A percentile compares a stretch with the other conserved stretches of the same genome.
These are phyloP conservation scores for Sebastes steindachneri DNA, from an alignment of 2,797 vertebrate species.

Conservation along the genomic window DNA sequence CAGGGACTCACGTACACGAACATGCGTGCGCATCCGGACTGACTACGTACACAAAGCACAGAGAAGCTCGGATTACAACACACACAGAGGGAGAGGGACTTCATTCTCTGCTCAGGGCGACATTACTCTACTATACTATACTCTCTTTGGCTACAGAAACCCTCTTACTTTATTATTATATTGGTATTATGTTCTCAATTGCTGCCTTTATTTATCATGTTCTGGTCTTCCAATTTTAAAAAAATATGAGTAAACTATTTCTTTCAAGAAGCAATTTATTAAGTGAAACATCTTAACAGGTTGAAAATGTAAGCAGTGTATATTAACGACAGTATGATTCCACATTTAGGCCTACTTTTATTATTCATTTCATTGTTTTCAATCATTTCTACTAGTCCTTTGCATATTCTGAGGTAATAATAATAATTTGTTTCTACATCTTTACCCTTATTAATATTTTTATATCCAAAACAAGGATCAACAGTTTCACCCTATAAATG, in stretches of 20 bases:
- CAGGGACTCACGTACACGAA: too few relatives aligned
- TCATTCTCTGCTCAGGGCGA: too few relatives aligned
- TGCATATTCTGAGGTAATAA: not conserved
- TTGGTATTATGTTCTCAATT: not conserved
- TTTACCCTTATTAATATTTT: not conserved
- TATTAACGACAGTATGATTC: not conserved
- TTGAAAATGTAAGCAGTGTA: not conserved
- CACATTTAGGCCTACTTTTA: not conserved
- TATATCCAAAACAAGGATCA: not conserved
- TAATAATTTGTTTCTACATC: constrained; percentile 4
- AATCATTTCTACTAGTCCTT: not conserved
- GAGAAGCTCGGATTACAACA: too few relatives aligned
- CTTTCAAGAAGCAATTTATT: not conserved
- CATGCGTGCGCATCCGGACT: too few relatives aligned
- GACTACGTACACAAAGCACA: too few relatives aligned
- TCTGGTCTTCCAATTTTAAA: not conserved
- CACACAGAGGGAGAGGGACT: too few relatives aligned
- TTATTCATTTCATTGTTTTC: not conserved
- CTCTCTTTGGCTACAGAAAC: not conserved
- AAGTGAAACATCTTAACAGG: not conserved
- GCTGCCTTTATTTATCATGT: not conserved
- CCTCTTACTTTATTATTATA: not conserved
- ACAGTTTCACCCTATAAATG: constrained; percentile 10
- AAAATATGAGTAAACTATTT: not conserved
- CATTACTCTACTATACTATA: too few relatives aligned